These are phyloP conservation scores for Berghia stephanieae DNA, from an alignment of 1,140 invertebrate genomes.

Conservation along the genomic window DNA sequence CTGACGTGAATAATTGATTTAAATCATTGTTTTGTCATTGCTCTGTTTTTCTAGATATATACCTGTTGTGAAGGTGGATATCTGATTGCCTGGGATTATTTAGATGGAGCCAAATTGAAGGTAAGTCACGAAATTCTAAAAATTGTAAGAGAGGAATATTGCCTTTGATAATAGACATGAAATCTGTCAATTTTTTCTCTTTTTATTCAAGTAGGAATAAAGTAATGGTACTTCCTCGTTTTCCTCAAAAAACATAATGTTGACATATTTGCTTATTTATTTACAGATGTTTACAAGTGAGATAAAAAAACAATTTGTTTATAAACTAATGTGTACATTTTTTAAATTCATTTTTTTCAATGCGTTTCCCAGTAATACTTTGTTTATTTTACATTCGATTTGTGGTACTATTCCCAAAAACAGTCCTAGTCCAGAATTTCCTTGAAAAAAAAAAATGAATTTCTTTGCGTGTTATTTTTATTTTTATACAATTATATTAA, in stretches of 20 bases:
- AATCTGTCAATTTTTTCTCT: no score
- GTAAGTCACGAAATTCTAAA: slow-evolving; percentile 29
- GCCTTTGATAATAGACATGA: background rate
- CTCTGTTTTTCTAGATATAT: slow-evolving; percentile 39
- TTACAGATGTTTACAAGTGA: no score
- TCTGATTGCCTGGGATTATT: slow-evolving; percentile 49
- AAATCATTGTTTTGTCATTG: background rate
- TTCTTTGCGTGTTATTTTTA: slow-evolving; percentile 14
- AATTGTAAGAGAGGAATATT: background rate
- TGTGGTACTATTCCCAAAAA: background rate
- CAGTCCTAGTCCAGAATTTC: background rate
- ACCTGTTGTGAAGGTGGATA: slow-evolving; percentile 47
- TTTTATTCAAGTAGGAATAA: no score
- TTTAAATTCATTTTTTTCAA: background rate
- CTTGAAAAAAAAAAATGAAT: no score
- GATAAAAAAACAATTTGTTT: no score
- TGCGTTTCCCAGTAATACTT: background rate
- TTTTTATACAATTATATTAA: background rate
- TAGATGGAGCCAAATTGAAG: slow-evolving; percentile 48
- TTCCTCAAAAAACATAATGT: no score
- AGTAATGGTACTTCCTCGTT: no score
- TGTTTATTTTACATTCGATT: background rate
- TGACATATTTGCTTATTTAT: no score
- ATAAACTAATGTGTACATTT: no score
- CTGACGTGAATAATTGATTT: background rate